Conservation (phyloP, 2,888 invertebrate genomes). For the Erebia palarica region DNA sequence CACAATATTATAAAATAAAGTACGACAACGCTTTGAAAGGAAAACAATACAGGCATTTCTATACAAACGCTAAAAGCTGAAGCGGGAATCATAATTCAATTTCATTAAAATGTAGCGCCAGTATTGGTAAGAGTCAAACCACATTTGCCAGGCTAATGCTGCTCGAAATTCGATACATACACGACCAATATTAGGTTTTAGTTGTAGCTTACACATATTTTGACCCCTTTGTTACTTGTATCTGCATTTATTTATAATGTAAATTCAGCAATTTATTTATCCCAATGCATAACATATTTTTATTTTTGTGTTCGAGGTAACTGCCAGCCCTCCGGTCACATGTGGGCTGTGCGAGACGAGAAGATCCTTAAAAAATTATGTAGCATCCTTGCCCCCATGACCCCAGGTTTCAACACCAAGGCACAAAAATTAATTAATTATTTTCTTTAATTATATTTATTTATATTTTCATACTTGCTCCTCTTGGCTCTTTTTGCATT, state of each 20-base stretch:
- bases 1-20: not conserved
- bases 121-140: constrained; percentile 23
- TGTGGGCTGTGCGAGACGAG: no score
- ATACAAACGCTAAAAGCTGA: constrained; percentile 30
- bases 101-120: constrained; percentile 36
- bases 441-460: no score
- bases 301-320: no score
- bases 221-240: not conserved
- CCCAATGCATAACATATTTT: no score
- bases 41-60: constrained; percentile 14
- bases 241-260: not conserved
- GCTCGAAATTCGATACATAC: not conserved
- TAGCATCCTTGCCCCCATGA: no score
- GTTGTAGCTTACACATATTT: not conserved
- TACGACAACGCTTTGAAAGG: constrained; percentile 12
- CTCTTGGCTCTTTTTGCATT: no score
- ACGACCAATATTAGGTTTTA: constrained; percentile 14
- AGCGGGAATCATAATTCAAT: constrained; percentile 60
- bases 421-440: no score
- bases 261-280: not conserved
- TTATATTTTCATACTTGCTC: no score
- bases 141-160: not conserved
- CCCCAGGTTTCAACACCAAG: no score
- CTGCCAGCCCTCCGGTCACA: no score
- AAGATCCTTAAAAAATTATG: no score